phyloP scores from a whole-genome alignment of 2,113 vertebrate genomes.

The Leptosomus discolor region DNA sequence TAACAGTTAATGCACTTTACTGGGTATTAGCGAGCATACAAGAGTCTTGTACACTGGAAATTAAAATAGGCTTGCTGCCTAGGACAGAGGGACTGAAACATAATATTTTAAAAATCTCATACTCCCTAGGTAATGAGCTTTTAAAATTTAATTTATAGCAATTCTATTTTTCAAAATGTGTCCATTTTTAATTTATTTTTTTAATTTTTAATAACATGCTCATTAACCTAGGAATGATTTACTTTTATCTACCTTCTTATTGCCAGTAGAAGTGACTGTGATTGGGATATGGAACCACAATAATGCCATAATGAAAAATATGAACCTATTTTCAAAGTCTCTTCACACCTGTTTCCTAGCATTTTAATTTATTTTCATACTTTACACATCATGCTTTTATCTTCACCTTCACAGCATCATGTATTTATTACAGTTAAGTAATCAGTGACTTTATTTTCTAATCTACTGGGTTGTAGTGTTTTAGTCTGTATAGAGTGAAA shows the following conservation, averaged over 20 bases:
- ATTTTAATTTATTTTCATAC: constrained; percentile 4
- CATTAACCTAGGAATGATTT: background rate
- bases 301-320: background rate
- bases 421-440: background rate
- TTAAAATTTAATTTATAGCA: constrained; percentile 16
- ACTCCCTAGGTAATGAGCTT: background rate
- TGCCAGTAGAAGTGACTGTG: background rate
- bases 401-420: background rate
- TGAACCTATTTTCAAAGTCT: background rate
- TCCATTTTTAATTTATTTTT: background rate
- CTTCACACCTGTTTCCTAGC: background rate
- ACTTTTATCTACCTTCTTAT: background rate
- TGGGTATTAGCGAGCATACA: background rate
- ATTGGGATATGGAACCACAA: background rate
- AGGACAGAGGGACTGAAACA: background rate
- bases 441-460: constrained; percentile 4
- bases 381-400: background rate
- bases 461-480: background rate
- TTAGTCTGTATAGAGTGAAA: background rate
- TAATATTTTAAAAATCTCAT: background rate
- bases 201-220: background rate
- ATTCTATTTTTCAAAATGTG: background rate
- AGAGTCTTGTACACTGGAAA: background rate
- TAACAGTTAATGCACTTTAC: constrained; percentile 10
- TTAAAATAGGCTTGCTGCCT: background rate